Evolutionary conservation across 2,888 invertebrate genomes (phyloP).

Genomic region (Pseudeuparius sepicola): DNA sequence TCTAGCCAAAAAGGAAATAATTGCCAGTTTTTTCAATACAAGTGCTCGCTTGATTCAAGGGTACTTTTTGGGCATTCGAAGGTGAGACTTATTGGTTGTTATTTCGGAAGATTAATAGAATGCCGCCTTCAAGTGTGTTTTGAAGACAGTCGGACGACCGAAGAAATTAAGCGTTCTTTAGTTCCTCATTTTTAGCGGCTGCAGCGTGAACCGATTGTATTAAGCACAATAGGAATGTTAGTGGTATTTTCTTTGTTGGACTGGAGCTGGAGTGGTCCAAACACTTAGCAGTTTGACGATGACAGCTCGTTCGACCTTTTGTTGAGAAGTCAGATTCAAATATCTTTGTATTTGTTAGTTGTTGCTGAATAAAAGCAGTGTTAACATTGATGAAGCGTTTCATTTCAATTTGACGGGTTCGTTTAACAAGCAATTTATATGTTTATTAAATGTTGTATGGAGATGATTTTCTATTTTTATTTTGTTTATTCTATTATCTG

Average conservation of each 20-base stretch:
- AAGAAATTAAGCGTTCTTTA: too few species aligned
- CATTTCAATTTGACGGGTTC: conserved; percentile 23
- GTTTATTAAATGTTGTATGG: conserved; percentile 27
- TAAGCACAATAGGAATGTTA: conserved; percentile 3
- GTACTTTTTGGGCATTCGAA: too few species aligned
- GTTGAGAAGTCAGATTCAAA: conserved; percentile 20
- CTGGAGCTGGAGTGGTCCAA: conserved; percentile 30
- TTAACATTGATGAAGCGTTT: conserved; percentile 25
- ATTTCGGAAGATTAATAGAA: too few species aligned
- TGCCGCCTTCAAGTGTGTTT: too few species aligned
- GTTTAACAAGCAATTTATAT: conserved; percentile 26
- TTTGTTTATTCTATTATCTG: conserved; percentile 17
- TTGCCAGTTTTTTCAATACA: too few species aligned
- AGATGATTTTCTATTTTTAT: conserved; percentile 17
- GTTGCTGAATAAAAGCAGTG: conserved; percentile 24
- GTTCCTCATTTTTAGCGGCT: too few species aligned
- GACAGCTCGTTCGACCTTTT: conserved; percentile 23
- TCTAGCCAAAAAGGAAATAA: too few species aligned
- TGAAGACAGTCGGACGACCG: too few species aligned
- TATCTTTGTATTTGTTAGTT: conserved; percentile 31
- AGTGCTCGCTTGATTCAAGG: too few species aligned
- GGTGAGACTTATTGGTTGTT: too few species aligned
- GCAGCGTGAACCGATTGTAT: too few species aligned
- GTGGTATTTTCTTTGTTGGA: conserved; percentile 26
- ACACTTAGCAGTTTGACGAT: conserved; percentile 30